These are phyloP conservation scores for Montipora foliosa DNA, from an alignment of 64 coral and sea anemone genomes.

Conservation along the genomic window DNA sequence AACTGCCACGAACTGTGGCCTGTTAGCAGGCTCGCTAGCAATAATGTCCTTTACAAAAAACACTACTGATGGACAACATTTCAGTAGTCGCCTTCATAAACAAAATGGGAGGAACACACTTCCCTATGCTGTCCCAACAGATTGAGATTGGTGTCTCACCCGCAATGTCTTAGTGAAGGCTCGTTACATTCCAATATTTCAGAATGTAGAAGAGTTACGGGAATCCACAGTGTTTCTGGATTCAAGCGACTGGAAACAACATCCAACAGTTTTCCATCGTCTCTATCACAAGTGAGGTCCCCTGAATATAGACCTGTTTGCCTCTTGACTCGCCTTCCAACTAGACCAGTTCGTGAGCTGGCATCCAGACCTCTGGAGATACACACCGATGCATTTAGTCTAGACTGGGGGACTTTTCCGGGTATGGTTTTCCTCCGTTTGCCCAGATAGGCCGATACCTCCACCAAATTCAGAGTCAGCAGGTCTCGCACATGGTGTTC, in stretches of 20 bases:
- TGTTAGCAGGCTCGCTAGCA: not conserved
- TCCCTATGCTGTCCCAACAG: not conserved
- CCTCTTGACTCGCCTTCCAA: not conserved
- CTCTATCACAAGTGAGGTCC: not conserved
- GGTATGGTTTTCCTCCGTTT: constrained; percentile 40
- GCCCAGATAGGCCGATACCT: not conserved
- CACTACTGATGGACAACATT: constrained; percentile 31
- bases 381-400: not conserved
- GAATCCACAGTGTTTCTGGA: not conserved
- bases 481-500: not conserved
- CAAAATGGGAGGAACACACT: constrained; percentile 10
- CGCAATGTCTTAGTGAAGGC: not conserved
- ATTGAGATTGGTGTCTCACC: not conserved
- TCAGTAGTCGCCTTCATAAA: not conserved
- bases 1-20: constrained; percentile 38
- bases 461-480: not conserved
- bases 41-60: not conserved
- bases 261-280: not conserved
- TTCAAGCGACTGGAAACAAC: not conserved
- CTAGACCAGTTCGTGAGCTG: constrained; percentile 23
- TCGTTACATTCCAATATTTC: not conserved
- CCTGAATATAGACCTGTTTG: not conserved
- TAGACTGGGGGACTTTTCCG: not conserved
- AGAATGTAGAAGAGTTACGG: not conserved
- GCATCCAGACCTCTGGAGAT: constrained; percentile 14